These are phyloP conservation scores for Pammene fasciana DNA, from an alignment of 2,888 invertebrate species.

Conservation along the genomic window DNA sequence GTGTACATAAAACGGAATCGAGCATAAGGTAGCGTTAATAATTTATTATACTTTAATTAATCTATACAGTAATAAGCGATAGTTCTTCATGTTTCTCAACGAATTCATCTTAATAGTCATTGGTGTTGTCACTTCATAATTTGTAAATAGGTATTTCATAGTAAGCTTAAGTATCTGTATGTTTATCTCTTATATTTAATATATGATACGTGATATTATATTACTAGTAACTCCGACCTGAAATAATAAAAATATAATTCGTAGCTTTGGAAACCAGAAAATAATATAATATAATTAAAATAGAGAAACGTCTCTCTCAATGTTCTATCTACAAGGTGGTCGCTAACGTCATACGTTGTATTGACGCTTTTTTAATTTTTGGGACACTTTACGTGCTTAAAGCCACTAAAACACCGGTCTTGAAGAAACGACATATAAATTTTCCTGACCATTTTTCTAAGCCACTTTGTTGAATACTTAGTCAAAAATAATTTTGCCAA, in stretches of 20 bases:
- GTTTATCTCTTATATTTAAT: slow-evolving; percentile 14
- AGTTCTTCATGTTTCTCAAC: slow-evolving; percentile 11
- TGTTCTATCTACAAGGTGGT: background rate
- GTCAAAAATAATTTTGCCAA: too few species aligned
- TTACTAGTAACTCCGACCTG: slow-evolving; percentile 1
- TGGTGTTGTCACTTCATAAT: slow-evolving; percentile 45
- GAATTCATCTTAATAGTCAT: slow-evolving; percentile 21
- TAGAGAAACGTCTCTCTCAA: background rate
- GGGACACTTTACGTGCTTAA: too few species aligned
- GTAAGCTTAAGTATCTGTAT: slow-evolving; percentile 44
- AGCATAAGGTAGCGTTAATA: slow-evolving; percentile 55
- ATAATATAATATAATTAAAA: background rate
- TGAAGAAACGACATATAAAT: too few species aligned
- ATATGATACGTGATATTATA: slow-evolving; percentile 24
- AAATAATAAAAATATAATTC: background rate
- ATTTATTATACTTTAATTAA: slow-evolving; percentile 79
- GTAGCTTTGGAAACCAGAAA: background rate
- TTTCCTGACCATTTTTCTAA: too few species aligned
- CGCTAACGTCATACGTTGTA: too few species aligned
- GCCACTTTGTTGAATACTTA: too few species aligned
- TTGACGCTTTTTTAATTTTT: too few species aligned
- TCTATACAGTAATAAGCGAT: slow-evolving; percentile 54
- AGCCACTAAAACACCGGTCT: too few species aligned
- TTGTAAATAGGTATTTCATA: slow-evolving; percentile 57
- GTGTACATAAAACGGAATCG: slow-evolving; percentile 48